A percentile compares a stretch with the other conserved stretches of the same genome.
Evolutionary conservation across 2,888 invertebrate genomes (phyloP).

Genomic region (Sclerodermus sp.): DNA sequence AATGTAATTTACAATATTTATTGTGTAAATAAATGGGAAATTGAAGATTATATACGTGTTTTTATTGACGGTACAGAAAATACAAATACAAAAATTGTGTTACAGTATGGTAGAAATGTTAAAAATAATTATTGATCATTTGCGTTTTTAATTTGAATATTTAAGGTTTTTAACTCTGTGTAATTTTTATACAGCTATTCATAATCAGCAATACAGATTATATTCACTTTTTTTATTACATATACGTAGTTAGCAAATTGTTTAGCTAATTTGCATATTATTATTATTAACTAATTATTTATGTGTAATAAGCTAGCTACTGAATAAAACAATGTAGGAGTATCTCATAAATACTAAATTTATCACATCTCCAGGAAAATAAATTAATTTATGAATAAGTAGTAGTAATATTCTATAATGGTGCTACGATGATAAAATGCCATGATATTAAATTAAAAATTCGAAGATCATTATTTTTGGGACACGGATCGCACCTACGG

Average conservation of each 20-base stretch:
- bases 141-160: too few species aligned
- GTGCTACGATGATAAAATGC: slow-evolving; percentile 1
- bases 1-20: too few species aligned
- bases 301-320: slow-evolving; percentile 14
- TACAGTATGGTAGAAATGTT: not conserved
- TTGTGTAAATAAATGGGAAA: too few species aligned
- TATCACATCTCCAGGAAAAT: slow-evolving; percentile 40
- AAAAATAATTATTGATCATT: too few species aligned
- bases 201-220: too few species aligned
- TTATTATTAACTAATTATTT: slow-evolving; percentile 19
- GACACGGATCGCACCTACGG: slow-evolving; percentile 7
- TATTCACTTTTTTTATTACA: too few species aligned
- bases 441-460: not conserved
- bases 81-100: slow-evolving; percentile 33
- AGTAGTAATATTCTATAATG: not conserved
- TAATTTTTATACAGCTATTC: too few species aligned
- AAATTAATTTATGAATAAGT: slow-evolving; percentile 14
- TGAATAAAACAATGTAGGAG: slow-evolving; percentile 2
- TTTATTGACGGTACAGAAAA: slow-evolving; percentile 39
- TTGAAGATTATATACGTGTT: slow-evolving; percentile 34
- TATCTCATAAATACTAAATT: slow-evolving; percentile 34
- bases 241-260: too few species aligned
- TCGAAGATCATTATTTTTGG: not conserved
- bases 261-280: too few species aligned
- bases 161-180: too few species aligned